Conservation (phyloP, 2,888 invertebrate species). For the Tholera decimalis region DNA sequence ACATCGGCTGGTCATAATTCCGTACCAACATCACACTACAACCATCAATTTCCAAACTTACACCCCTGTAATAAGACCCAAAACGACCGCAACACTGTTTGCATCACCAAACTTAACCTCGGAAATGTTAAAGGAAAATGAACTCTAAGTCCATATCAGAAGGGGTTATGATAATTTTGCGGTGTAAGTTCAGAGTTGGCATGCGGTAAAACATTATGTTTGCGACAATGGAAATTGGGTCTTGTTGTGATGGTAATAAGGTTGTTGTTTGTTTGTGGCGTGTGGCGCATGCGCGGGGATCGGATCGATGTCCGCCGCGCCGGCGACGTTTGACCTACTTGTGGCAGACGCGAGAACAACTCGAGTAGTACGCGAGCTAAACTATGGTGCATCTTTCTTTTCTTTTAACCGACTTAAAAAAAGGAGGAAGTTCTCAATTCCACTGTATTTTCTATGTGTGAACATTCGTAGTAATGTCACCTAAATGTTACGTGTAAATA, state of each 20-base stretch:
- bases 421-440: too few species aligned
- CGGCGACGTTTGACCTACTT: constrained; percentile 86
- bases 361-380: constrained; percentile 29
- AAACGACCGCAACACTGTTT: constrained; percentile 29
- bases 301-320: constrained; percentile 86
- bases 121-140: constrained; percentile 49
- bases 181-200: constrained; percentile 58
- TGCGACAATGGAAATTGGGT: constrained; percentile 18
- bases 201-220: constrained; percentile 65
- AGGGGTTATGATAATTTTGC: constrained; percentile 52
- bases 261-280: constrained; percentile 50
- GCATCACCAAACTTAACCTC: constrained; percentile 28
- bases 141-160: constrained; percentile 48
- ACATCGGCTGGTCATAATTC: constrained; percentile 45
- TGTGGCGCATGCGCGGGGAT: constrained; percentile 80
- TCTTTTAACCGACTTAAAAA: too few species aligned
- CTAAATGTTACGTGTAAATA: too few species aligned
- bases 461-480: too few species aligned
- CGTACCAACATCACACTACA: constrained; percentile 22
- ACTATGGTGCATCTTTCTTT: constrained; percentile 29
- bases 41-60: constrained; percentile 35
- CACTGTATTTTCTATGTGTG: too few species aligned
- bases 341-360: constrained; percentile 68
- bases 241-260: constrained; percentile 36
- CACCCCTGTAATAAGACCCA: constrained; percentile 29